Conservation (phyloP, 1,140 invertebrate genomes). For the Acromyrmex echinatior region DNA sequence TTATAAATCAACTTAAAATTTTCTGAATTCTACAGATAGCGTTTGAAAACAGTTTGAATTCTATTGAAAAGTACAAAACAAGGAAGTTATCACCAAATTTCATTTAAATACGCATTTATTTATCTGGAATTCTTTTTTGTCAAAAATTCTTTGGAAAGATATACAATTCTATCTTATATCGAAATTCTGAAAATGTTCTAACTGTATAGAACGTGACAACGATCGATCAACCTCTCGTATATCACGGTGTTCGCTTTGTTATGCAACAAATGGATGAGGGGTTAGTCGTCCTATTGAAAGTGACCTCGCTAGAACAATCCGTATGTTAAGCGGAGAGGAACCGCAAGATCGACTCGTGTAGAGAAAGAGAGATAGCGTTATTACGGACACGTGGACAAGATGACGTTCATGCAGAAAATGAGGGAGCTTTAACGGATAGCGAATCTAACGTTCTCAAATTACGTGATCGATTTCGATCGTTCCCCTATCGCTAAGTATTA, state of each 20-base stretch:
- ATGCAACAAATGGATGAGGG: background rate
- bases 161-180: background rate
- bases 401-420: background rate
- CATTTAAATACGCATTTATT: background rate
- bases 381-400: slow-evolving; percentile 1
- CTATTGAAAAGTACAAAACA: background rate
- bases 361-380: background rate
- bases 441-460: slow-evolving; percentile 10
- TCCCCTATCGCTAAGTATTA: background rate
- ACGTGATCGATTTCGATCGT: slow-evolving; percentile 20
- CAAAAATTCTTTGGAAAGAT: background rate
- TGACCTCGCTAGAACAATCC: slow-evolving; percentile 43
- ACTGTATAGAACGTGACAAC: background rate
- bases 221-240: slow-evolving; percentile 34
- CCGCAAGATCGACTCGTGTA: background rate
- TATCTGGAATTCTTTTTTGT: background rate
- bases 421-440: background rate
- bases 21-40: background rate
- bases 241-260: slow-evolving; percentile 38
- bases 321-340: slow-evolving; percentile 17
- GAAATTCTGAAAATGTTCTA: background rate
- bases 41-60: background rate
- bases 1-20: background rate
- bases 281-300: slow-evolving; percentile 16
- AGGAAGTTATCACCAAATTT: background rate